Base-by-base conservation (phyloP, 2,888 invertebrate species). In the Morpho achilles region DNA sequence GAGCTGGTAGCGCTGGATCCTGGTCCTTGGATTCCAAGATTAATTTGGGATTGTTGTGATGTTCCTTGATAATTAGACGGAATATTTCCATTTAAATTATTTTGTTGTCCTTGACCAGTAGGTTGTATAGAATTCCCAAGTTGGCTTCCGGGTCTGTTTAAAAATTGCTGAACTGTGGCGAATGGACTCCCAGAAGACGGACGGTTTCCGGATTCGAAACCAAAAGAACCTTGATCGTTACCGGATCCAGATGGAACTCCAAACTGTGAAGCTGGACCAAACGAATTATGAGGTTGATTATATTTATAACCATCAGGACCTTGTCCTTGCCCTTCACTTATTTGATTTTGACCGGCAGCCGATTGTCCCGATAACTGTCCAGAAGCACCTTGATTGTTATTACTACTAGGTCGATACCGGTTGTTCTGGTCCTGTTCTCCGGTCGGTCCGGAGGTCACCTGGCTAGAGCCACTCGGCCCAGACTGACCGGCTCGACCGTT, bases 291-390 rank as follows among this genome's bases (percentile, higher is more conserved):
- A 7, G 66, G 61, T 59, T 62, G 61, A 23, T 60, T 55, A 39
- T 65, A 66, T 8, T 59, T 55, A n/a, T 66, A 65, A 22, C 66
- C 66, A 7, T 39, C 51, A 8, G 53, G 50, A 2, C n/a, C 51
- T 45, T 49, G 59, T 22, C 51, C 43, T 52, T 48, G 54, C 22
- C 50, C 52, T 46, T 58, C 56, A 22, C 40, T 23, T 7, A 8
- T 39, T 55, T 55, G 54, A 10, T 39, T 41, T 16, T 10, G 16
- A n/a, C 46, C 50, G 40, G 22, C 23, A 43, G 5, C 16, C 42
- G 40, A 23, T 53, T 53, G 51, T 6, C 52, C 51, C 8, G 47
- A 8, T 3, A 57, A 52, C 9, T 57, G 51, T 3, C 41, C 46
- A 3, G 8, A 44, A 9, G 41, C 16, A 8, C 49, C 50, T 53